Base-by-base conservation (phyloP, 2,797 vertebrate species). In the Fundulus diaphanus region DNA sequence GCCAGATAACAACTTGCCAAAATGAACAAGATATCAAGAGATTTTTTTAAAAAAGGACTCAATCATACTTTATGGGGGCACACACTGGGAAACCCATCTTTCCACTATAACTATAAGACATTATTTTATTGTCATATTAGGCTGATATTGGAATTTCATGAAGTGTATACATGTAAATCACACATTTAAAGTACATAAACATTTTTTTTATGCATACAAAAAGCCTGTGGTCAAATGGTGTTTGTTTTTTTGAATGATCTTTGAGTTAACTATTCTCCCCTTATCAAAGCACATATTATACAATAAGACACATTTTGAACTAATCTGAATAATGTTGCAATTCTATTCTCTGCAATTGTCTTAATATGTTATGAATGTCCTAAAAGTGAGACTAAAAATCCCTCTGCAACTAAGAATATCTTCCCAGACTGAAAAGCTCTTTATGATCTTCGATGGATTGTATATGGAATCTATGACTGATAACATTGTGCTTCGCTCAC, bases 291-390 rank as follows among this genome's bases (percentile, higher is more conserved):
- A 59, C 3, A 57, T 11, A 66, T 56, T n/a, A 35, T 44, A 37
- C 2, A 16, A 69, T n/a, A 69, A 44, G 48, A 33, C 31, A 6
- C 27, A 15, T 13, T 33, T 27, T 13, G 16, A n/a, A 22, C 20
- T 56, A 18, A 71, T 75, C 27, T 31, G 7, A 20, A 51, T 20
- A 20, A 6, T n/a, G 22, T 65, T 12, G 22, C 40, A 11, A 40
- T 69, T 57, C 65, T 16, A 29, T 56, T 54, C 3, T 56, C 49
- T 52, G 69, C 88, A 85, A 91, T 89, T 87, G 76, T 80, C 82
- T 86, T 84, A 74, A 91, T 89, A 90, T 87, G 67, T 9, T 79
- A 68, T 82, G 88, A 91, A 88, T 85, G 66, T 79, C 76, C 68
- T 76, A 71, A 87, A 92, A 82, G 76, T 76, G 22, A 1, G 76